These are phyloP conservation scores for Heterodera carotae DNA, from an alignment of 1,140 invertebrate genomes.

Conservation along the genomic window DNA sequence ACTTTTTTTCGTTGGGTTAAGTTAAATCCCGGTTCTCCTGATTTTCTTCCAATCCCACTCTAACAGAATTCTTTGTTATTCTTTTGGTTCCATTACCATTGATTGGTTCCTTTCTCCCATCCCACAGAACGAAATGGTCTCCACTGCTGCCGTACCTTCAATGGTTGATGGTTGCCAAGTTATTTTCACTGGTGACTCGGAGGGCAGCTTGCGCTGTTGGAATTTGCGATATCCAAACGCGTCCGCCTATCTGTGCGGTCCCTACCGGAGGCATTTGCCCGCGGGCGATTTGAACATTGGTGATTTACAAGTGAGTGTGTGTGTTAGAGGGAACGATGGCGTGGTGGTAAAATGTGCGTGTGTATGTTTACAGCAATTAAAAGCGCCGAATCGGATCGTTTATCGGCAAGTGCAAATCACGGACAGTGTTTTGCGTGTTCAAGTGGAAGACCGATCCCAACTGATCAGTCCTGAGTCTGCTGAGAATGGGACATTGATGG, in stretches of 20 bases:
- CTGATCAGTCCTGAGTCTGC: conserved; percentile 10
- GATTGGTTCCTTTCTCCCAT: not conserved
- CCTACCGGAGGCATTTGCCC: conserved; percentile 49
- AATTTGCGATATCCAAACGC: conserved; percentile 43
- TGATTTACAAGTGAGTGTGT: conserved; percentile 17
- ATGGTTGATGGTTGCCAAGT: conserved; percentile 7
- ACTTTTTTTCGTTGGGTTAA: no score
- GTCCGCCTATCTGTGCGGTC: conserved; percentile 51
- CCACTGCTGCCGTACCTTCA: conserved; percentile 3
- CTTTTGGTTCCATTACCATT: no score
- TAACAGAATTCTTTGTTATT: no score
- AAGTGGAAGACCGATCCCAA: conserved; percentile 36
- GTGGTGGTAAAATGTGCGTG: no score
- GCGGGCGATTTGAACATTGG: conserved; percentile 19
- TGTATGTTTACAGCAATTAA: conserved; percentile 22
- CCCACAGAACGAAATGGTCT: conserved; percentile 8
- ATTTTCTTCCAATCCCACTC: no score
- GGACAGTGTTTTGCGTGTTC: conserved; percentile 24
- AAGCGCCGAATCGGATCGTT: conserved; percentile 18
- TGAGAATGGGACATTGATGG: not conserved
- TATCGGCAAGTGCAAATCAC: conserved; percentile 35
- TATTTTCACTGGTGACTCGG: conserved; percentile 56
- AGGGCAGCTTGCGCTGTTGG: conserved; percentile 52
- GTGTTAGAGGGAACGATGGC: no score
- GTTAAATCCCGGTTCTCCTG: no score